Evolutionary conservation across 2,113 vertebrate species (phyloP).

Genomic region (Corythornis cristatus): DNA sequence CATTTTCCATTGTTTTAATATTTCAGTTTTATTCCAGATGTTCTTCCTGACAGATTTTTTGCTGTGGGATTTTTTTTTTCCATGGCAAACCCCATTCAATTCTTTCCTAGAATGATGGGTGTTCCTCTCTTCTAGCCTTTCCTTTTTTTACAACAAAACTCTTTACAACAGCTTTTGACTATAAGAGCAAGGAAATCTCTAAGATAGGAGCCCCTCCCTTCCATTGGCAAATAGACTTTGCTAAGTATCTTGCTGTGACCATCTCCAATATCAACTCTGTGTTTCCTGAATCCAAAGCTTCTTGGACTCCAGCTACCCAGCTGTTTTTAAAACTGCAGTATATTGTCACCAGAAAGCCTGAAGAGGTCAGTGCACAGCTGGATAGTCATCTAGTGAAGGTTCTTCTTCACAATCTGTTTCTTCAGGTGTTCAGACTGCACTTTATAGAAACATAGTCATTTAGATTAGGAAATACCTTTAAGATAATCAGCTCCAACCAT

Average conservation of each 20-base stretch:
- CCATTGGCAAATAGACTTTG: neutral
- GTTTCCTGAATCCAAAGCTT: neutral
- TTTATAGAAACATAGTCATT: neutral
- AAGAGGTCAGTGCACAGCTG: neutral
- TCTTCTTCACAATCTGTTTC: neutral
- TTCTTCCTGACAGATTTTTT: neutral
- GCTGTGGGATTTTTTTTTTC: neutral
- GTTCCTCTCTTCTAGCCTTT: neutral
- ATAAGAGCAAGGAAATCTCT: neutral
- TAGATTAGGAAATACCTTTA: neutral
- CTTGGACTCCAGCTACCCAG: neutral
- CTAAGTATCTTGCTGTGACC: neutral
- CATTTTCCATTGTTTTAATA: conserved; percentile 46
- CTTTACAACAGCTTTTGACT: neutral
- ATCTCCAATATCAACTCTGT: neutral
- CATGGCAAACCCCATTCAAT: neutral
- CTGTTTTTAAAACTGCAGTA: neutral
- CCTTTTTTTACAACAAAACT: neutral
- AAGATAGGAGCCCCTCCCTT: neutral
- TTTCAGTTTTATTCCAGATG: conserved; percentile 36
- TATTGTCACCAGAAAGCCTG: neutral
- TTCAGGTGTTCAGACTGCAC: neutral
- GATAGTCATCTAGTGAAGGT: neutral
- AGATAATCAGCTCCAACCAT: neutral
- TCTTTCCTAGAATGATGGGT: neutral